Percentiles rank a stretch among this genome's conserved stretches.
phyloP scores from a whole-genome alignment of 37 sponge, comb jelly and placozoan genomes.

The Cliona cf. orientalis region DNA sequence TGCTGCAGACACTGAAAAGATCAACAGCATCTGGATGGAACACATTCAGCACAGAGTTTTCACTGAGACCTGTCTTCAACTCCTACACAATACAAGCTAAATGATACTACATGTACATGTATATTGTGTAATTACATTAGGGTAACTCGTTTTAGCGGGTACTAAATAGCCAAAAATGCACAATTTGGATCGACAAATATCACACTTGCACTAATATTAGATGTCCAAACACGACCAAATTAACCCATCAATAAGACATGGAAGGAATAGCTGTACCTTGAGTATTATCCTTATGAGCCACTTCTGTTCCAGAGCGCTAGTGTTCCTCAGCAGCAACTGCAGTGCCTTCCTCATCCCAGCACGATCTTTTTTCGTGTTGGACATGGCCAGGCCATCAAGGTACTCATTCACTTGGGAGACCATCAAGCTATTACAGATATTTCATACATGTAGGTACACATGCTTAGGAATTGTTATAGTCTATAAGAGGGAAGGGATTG shows the following conservation, averaged over 20 bases:
- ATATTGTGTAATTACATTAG: no score
- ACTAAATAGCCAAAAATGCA: background rate
- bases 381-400: constrained; percentile 76
- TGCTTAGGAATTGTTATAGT: constrained; percentile 4
- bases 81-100: constrained; percentile 49
- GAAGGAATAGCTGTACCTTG: constrained; percentile 58
- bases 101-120: no score
- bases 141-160: background rate
- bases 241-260: no score
- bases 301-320: constrained; percentile 91
- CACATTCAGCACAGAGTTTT: constrained; percentile 78
- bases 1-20: constrained; percentile 86
- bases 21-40: constrained; percentile 90
- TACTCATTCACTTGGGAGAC: constrained; percentile 80
- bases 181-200: background rate
- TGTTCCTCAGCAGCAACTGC: constrained; percentile 79
- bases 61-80: constrained; percentile 90
- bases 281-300: constrained; percentile 99
- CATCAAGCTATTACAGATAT: constrained; percentile 45
- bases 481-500: background rate
- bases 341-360: constrained; percentile 76
- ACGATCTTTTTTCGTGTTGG: constrained; percentile 73
- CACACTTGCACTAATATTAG: no score
- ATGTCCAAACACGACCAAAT: no score
- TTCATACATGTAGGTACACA: background rate